A percentile compares a stretch with the other conserved stretches of the same genome.
Conservation (phyloP, 2,888 invertebrate species). For the Diachrysia chrysitis region DNA sequence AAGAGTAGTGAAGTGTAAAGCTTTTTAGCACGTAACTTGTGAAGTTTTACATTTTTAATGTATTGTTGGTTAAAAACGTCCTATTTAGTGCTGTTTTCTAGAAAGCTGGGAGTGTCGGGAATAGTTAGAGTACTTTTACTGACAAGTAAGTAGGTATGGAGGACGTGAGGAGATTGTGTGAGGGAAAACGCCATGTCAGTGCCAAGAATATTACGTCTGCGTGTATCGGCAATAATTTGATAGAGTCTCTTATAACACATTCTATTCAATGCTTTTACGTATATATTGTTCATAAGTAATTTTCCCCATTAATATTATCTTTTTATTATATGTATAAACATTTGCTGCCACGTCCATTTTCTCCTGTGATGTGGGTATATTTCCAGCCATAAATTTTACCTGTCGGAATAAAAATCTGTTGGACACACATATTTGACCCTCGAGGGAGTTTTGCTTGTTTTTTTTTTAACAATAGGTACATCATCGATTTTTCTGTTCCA, state of each 20-base stretch:
- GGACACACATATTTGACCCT: background rate
- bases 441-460: background rate
- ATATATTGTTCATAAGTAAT: background rate
- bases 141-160: background rate
- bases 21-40: background rate
- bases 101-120: background rate
- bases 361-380: background rate
- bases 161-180: background rate
- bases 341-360: background rate
- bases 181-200: background rate
- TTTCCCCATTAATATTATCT: background rate
- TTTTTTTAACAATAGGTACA: background rate
- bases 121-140: background rate
- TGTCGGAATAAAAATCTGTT: constrained; percentile 5
- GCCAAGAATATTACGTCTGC: background rate
- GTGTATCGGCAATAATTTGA: background rate
- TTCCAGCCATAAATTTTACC: constrained; percentile 1
- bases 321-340: background rate
- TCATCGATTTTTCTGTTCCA: background rate
- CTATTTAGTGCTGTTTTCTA: background rate
- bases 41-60: background rate
- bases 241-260: background rate
- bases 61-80: background rate
- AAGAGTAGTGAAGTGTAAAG: background rate
- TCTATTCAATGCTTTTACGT: no score